These are phyloP conservation scores for Grantiella picta DNA, from an alignment of 2,113 vertebrate genomes.

Conservation along the genomic window DNA sequence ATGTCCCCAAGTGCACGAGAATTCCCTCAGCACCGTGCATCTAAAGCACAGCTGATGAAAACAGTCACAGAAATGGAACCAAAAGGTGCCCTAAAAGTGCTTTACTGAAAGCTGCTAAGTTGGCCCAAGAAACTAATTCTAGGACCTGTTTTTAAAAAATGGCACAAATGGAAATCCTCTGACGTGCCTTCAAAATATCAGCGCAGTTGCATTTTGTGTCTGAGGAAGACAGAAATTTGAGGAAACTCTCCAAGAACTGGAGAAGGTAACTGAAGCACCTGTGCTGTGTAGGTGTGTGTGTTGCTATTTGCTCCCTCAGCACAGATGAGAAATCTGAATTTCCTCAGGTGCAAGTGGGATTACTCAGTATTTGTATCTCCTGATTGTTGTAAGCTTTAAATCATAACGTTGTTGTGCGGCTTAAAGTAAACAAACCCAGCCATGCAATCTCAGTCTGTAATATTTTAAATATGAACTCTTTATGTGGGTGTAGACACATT, in stretches of 20 bases:
- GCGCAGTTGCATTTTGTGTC: slow-evolving; percentile 10
- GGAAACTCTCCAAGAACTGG: neutral
- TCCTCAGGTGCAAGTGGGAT: neutral
- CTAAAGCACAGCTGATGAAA: slow-evolving; percentile 71
- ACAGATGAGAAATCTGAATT: neutral
- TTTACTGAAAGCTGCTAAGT: slow-evolving; percentile 54
- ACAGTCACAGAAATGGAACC: slow-evolving; percentile 61
- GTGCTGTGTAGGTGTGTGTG: neutral
- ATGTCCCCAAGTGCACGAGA: slow-evolving; percentile 69
- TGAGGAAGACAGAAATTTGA: slow-evolving; percentile 9
- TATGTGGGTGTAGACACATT: neutral
- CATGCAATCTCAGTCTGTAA: neutral
- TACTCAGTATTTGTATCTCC: neutral
- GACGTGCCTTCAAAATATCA: neutral
- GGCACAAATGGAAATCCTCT: neutral
- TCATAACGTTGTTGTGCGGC: neutral
- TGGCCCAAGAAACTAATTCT: slow-evolving; percentile 46
- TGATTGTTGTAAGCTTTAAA: neutral
- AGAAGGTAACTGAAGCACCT: neutral
- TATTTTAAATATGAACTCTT: neutral
- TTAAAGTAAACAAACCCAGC: neutral
- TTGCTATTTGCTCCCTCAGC: neutral
- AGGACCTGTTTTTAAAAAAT: slow-evolving; percentile 37
- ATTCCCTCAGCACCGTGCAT: slow-evolving; percentile 73
- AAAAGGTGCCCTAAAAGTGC: slow-evolving; percentile 57